phyloP scores from a whole-genome alignment of 2,797 vertebrate genomes.

The Molossus molossus region DNA sequence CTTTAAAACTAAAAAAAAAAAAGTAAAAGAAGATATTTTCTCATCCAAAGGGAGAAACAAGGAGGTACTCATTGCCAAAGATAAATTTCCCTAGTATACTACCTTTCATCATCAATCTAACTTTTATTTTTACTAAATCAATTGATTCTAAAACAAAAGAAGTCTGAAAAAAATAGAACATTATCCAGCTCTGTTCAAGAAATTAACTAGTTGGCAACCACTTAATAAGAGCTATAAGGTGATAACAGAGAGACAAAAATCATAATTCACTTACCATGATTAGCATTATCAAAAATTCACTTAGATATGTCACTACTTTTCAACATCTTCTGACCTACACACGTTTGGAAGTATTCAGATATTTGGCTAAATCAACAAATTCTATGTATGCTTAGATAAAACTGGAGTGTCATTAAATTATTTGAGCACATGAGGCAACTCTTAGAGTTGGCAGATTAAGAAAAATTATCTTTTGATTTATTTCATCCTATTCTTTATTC shows the following conservation, averaged over 20 bases:
- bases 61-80: neutral
- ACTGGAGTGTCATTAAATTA: no score
- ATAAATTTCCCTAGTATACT: neutral
- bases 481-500: neutral
- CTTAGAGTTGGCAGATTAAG: neutral
- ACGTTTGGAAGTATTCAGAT: neutral
- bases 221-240: neutral
- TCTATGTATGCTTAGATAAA: neutral
- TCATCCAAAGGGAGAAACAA: neutral
- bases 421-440: neutral
- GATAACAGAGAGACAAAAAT: neutral
- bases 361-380: neutral
- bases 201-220: neutral
- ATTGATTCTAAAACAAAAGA: neutral
- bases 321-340: no score
- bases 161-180: neutral
- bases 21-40: neutral
- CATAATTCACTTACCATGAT: accelerated
- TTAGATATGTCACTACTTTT: no score
- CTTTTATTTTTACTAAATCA: neutral
- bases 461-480: neutral
- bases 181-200: neutral
- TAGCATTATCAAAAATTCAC: neutral
- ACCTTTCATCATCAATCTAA: neutral
- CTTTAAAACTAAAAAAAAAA: neutral